Percentiles rank a stretch among this genome's conserved stretches.
phyloP scores from a whole-genome alignment of 2,113 vertebrate species.

The Hyla sarda region DNA sequence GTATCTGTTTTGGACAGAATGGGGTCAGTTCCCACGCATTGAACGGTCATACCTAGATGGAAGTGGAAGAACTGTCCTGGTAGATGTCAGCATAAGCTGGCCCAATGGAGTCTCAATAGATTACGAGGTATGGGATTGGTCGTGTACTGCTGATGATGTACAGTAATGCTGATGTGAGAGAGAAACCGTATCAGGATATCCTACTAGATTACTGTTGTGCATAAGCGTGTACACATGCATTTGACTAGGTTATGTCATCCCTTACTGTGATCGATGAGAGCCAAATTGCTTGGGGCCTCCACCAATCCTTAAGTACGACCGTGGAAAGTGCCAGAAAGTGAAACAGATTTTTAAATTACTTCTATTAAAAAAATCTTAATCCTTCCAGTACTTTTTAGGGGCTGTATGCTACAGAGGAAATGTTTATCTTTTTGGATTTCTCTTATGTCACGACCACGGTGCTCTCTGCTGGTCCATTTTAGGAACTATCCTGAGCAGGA shows the following conservation, averaged over 20 bases:
- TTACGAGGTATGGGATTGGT: slow-evolving; percentile 79
- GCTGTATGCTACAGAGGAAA: no score
- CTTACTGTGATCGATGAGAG: not conserved
- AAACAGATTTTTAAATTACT: no score
- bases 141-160: not conserved
- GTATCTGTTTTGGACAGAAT: slow-evolving; percentile 97
- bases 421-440: no score
- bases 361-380: no score
- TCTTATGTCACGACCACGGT: no score
- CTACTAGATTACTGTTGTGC: not conserved
- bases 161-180: not conserved
- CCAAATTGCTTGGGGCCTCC: not conserved
- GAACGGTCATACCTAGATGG: slow-evolving; percentile 91
- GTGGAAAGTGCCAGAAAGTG: no score
- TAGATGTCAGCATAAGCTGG: slow-evolving; percentile 95
- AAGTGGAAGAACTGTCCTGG: slow-evolving; percentile 84
- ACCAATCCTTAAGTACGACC: not conserved
- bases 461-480: no score
- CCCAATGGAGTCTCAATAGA: slow-evolving; percentile 95
- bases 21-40: slow-evolving; percentile 96
- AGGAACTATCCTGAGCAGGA: no score
- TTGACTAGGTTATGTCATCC: not conserved
- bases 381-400: no score
- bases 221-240: not conserved
- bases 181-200: not conserved